Evolutionary conservation across 2,797 vertebrate genomes (phyloP).

Genomic region (Tympanoctomys barrerae): DNA sequence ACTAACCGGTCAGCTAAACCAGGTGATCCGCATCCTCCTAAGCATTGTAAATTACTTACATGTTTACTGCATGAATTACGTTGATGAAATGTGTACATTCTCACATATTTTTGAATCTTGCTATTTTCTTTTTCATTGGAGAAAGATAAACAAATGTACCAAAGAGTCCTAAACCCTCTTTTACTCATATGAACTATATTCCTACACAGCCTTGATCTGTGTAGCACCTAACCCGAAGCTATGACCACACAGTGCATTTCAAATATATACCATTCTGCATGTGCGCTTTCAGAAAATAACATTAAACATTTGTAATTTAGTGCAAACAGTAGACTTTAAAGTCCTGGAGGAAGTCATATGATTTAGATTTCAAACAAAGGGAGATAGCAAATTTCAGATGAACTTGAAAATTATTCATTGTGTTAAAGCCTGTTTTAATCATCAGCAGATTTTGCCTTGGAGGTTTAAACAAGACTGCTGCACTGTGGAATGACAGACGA

Average conservation of each 20-base stretch:
- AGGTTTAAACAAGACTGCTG: not conserved
- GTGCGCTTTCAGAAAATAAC: not conserved
- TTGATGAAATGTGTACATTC: not conserved
- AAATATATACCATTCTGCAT: conserved; percentile 51
- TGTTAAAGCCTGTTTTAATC: not conserved
- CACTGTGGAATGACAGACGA: not conserved
- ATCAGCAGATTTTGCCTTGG: not conserved
- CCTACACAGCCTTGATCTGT: not conserved
- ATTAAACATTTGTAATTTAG: not conserved
- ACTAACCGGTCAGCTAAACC: not conserved
- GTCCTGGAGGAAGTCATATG: not conserved
- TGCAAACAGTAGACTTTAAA: not conserved
- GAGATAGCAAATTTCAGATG: not conserved
- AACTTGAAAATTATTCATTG: not conserved
- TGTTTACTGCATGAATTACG: not conserved
- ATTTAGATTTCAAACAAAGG: not conserved
- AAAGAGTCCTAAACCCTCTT: not conserved
- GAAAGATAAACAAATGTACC: not conserved
- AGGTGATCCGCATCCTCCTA: not conserved
- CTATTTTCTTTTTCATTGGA: conserved; percentile 6
- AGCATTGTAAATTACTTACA: not conserved
- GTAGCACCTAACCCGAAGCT: not conserved
- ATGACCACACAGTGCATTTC: not conserved
- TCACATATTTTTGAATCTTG: not conserved
- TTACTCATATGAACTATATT: not conserved